Conservation (phyloP, 2,888 invertebrate species). For the Mythimna albipuncta region DNA sequence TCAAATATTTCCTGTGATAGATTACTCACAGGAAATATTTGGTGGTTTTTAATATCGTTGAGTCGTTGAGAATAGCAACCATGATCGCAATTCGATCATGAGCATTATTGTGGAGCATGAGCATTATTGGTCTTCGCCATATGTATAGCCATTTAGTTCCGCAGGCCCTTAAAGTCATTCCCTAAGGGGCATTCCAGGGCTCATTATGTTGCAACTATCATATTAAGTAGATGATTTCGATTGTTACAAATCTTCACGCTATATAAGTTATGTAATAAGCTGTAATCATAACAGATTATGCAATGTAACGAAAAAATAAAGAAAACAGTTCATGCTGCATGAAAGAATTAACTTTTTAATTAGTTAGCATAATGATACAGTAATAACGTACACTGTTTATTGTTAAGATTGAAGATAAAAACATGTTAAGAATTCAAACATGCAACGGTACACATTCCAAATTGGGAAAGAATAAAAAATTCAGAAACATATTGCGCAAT, state of each 20-base stretch:
- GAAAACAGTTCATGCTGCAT: background rate
- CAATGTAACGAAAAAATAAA: slow-evolving; percentile 19
- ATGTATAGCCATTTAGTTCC: slow-evolving; percentile 1
- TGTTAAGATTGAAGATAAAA: background rate
- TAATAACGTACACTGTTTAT: slow-evolving; percentile 1
- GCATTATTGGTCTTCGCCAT: slow-evolving; percentile 3
- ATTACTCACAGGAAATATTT: no score
- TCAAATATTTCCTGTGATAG: no score
- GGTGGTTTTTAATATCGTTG: no score
- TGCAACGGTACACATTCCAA: slow-evolving; percentile 2
- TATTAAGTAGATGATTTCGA: slow-evolving; percentile 16
- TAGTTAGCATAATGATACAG: background rate
- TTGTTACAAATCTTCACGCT: slow-evolving; percentile 27
- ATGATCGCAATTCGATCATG: no score
- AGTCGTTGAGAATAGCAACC: no score
- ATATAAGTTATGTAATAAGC: slow-evolving; percentile 9
- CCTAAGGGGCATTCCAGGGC: slow-evolving; percentile 9
- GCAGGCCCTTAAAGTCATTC: slow-evolving; percentile 6
- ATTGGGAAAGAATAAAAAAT: background rate
- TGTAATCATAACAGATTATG: slow-evolving; percentile 13
- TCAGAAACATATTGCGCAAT: background rate
- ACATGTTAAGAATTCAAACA: slow-evolving; percentile 18
- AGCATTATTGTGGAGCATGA: background rate
- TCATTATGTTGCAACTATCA: slow-evolving; percentile 6
- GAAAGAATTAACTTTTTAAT: background rate